Evolutionary conservation across 2,797 vertebrate genomes (phyloP), one percentile per base, ranked within the genome.

Genomic region (Synaphobranchus kaupii): DNA sequence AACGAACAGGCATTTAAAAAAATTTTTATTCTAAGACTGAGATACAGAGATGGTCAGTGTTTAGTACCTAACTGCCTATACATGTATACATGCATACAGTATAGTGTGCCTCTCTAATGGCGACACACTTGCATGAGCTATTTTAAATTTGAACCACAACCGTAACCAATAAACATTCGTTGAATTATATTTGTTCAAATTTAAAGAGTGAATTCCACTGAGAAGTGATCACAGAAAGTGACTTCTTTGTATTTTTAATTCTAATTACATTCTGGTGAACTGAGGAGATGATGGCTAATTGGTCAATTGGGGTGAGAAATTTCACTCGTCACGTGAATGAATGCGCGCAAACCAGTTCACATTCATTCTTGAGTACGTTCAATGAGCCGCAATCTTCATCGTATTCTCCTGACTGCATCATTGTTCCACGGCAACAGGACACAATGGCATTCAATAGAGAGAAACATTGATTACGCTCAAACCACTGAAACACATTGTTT

Each of bases 401-500:
- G 17, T 15, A 54, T 54, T 76, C n/a, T 76, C 85, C 66, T 54
- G 68, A 39, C 47, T 76, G n/a, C 48, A 58, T 25, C 52, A 76
- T 44, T 83, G 84, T 84, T 48, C 48, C 60, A 54, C 47, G 44
- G 47, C 3, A 54, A 66, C 12, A 63, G 48, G n/a, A 47, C 34
- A 84, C 58, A 63, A 63, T 84, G 84, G 15, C 39, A 47, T 47
- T 60, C 56, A 84, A 25, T 47, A 22, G 84, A 22, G 22, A 63
- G 22, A 47, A 31, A 58, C 39, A 58, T 84, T 63, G 56, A 63
- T 63, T 84, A n/a, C 25, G 20, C 39, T 80, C 76, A 39, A 84
- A 47, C 47, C 31, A 68, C 84, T 47, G 56, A 47, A 60, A 47
- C 34, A 48, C 84, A 60, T 84, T 84, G 84, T 84, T 84, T 84